phyloP scores from a whole-genome alignment of 2,888 invertebrate species.

The Troides helena region DNA sequence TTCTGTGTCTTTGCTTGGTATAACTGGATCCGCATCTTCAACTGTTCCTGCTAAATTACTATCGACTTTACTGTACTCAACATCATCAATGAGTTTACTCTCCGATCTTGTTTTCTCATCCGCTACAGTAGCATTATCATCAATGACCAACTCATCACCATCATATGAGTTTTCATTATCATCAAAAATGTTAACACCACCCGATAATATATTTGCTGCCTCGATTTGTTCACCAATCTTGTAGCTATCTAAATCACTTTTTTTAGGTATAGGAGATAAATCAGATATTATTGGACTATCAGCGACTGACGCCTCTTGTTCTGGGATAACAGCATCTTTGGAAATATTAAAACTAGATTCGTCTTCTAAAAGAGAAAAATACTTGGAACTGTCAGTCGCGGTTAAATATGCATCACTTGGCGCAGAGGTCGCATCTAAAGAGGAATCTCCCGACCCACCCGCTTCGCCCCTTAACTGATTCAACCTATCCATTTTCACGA shows the following conservation, averaged over 20 bases:
- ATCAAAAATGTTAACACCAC: constrained; percentile 75
- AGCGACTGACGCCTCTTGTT: constrained; percentile 45
- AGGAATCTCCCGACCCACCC: constrained; percentile 62
- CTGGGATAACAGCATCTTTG: constrained; percentile 56
- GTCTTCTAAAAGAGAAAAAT: constrained; percentile 69
- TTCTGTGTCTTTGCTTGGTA: constrained; percentile 64
- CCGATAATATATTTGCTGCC: constrained; percentile 72
- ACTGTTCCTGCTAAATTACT: constrained; percentile 41
- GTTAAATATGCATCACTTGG: constrained; percentile 68
- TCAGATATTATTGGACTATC: constrained; percentile 56
- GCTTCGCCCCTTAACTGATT: constrained; percentile 67
- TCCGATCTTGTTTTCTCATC: constrained; percentile 56
- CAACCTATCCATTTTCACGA: constrained; percentile 75
- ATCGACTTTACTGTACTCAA: constrained; percentile 44
- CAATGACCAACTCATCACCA: constrained; percentile 73
- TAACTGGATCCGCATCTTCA: constrained; percentile 48
- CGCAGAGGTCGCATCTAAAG: constrained; percentile 63
- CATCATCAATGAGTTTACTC: constrained; percentile 42
- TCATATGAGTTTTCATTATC: constrained; percentile 77
- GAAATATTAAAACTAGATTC: constrained; percentile 65
- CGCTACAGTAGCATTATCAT: constrained; percentile 61
- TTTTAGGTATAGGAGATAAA: constrained; percentile 64
- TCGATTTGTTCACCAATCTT: constrained; percentile 74
- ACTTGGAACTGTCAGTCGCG: constrained; percentile 72
- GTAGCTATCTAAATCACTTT: constrained; percentile 59